Evolutionary conservation across 2,888 invertebrate genomes (phyloP).

Genomic region (Lasioglossum malachurum): DNA sequence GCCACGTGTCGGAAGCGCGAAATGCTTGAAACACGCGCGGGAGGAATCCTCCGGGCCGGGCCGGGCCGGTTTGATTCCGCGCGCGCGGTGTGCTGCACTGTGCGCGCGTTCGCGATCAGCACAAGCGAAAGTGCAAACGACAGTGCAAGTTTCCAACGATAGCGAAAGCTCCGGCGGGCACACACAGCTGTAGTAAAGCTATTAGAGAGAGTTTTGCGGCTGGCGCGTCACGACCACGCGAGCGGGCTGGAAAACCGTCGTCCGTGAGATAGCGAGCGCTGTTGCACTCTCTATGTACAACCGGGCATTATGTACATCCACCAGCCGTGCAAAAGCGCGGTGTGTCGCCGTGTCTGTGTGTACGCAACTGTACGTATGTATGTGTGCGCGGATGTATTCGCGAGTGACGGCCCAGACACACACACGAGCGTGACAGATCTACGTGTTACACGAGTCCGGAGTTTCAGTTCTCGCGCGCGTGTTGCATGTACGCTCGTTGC

Average conservation of each 20-base stretch:
- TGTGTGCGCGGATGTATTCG: constrained; percentile 32
- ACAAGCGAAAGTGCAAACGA: constrained; percentile 81
- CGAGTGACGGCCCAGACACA: constrained; percentile 30
- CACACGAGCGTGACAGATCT: constrained; percentile 38
- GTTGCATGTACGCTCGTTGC: constrained; percentile 46
- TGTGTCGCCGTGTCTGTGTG: background rate
- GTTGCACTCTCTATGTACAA: constrained; percentile 47
- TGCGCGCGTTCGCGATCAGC: constrained; percentile 42
- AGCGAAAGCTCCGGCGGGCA: constrained; percentile 81
- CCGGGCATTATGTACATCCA: constrained; percentile 57
- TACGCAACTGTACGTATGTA: background rate
- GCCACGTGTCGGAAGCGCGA: constrained; percentile 6
- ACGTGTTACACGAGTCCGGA: constrained; percentile 52
- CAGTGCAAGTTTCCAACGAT: constrained; percentile 82
- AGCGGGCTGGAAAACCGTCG: constrained; percentile 70
- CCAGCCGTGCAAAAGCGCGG: constrained; percentile 60
- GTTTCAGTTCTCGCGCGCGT: constrained; percentile 58
- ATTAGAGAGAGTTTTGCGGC: constrained; percentile 76
- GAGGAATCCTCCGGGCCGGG: background rate
- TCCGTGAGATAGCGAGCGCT: constrained; percentile 60
- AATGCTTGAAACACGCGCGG: background rate
- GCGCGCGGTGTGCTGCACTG: background rate
- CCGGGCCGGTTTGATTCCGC: background rate
- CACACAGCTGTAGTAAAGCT: constrained; percentile 81
- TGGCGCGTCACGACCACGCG: constrained; percentile 51